Evolutionary conservation across 2,888 invertebrate species (phyloP), one percentile per base, ranked within the genome.

Genomic region (Aleiodes testaceus): DNA sequence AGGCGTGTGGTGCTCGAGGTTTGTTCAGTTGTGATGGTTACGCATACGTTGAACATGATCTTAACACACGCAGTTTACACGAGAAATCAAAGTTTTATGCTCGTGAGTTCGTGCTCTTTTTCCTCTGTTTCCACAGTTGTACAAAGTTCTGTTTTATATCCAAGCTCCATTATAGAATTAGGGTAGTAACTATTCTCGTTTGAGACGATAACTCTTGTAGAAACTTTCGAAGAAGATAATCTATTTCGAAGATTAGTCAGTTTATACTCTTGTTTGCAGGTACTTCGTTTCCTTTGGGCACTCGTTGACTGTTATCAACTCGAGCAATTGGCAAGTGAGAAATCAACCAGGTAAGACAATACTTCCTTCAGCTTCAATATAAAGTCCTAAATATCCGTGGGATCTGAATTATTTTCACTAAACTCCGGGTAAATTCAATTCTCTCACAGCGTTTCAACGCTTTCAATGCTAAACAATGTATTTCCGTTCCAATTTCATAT

Each of bases 251-350:
- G 70, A 73, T 78, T 68, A 75, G 76, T 77, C 72, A 73, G 71
- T 77, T 77, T 77, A 53, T 63, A 73, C 72, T 77, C 67, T 75
- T 72, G 72, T 77, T 78, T 72, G 69, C 79, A 79, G 78, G 69
- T 68, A 55, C 50, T 71, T 20, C 50, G 18, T 36, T 36, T 36
- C 26, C 50, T 64, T 18, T 9, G n/a, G 49, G 55, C 59, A 52
- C 11, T 67, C 55, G 66, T 42, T 20, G 66, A 55, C 70, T 49
- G n/a, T 52, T 18, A 30, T 14, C 26, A 42, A 55, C 64, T 66
- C 44, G 30, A 20, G 22, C 66, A 42, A 22, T 47, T 55, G 66
- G 14, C 65, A 59, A 70, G 49, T 16, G 36, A 18, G 36, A 59
- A 42, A 59, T 59, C 59, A 55, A 55, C n/a, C 55, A 59, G 59